These are phyloP conservation scores for Danaus plexippus DNA, from an alignment of 1,140 invertebrate genomes.

Conservation along the genomic window DNA sequence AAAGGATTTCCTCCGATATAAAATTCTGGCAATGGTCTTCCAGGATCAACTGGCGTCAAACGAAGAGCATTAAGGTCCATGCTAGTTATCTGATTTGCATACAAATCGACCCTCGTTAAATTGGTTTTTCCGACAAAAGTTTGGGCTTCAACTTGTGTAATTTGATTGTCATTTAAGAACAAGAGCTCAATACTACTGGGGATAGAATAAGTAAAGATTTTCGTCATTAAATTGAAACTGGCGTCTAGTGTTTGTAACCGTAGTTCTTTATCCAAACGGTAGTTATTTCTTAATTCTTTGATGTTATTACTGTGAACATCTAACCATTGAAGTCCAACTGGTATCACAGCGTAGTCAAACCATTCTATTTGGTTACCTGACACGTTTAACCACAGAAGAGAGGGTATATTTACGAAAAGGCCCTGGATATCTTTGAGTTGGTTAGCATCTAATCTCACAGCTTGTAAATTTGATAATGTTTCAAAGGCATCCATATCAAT, in stretches of 20 bases:
- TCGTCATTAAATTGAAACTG: conserved; percentile 85
- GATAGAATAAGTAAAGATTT: conserved; percentile 78
- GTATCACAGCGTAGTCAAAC: conserved; percentile 92
- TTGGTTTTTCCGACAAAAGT: conserved; percentile 89
- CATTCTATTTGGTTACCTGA: conserved; percentile 91
- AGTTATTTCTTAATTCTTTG: conserved; percentile 84
- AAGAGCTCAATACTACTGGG: conserved; percentile 84
- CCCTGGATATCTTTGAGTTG: conserved; percentile 87
- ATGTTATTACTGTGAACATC: conserved; percentile 93
- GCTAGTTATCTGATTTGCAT: conserved; percentile 86
- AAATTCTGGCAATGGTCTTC: conserved; percentile 83
- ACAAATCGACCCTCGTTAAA: conserved; percentile 86
- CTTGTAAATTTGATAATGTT: conserved; percentile 84
- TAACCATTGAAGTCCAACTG: conserved; percentile 86
- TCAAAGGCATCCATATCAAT: conserved; percentile 89
- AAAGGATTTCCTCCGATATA: conserved; percentile 91
- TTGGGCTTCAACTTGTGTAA: conserved; percentile 83
- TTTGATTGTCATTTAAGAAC: conserved; percentile 88
- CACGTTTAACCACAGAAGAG: conserved; percentile 90
- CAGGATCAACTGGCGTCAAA: conserved; percentile 79
- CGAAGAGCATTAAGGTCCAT: conserved; percentile 86
- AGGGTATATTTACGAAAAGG: conserved; percentile 86
- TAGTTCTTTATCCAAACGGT: conserved; percentile 78
- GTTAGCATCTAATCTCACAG: conserved; percentile 90
- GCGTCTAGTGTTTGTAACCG: conserved; percentile 84